Evolutionary conservation across 2,797 vertebrate genomes (phyloP), one percentile per base, ranked within the genome.

Genomic region (Pipistrellus pygmaeus): DNA sequence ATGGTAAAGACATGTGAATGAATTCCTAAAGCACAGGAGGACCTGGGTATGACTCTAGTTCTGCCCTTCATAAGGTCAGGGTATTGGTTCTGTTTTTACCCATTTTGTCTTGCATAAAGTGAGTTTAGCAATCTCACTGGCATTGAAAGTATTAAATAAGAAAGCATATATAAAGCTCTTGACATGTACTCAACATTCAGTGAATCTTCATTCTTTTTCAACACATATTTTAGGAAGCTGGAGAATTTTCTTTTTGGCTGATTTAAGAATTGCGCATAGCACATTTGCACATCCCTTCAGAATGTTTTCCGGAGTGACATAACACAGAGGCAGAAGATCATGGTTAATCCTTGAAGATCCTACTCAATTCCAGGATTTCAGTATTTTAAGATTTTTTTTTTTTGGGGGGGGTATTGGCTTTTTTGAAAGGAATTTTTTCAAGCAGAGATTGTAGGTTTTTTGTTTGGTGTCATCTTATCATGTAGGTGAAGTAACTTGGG

Each of bases 91-190:
- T 68, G 17, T 60, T 93, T 89, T 89, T 48, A 27, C 80, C 14
- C 64, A 32, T 27, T 93, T 86, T 89, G 62, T 90, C 72, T 82
- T 73, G 66, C 46, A 93, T 86, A 68, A 93, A 85, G 55, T 62
- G 41, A 75, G 44, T 83, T 90, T 72, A 85, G 69, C 68, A 64
- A 92, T 82, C 48, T 48, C 21, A 27, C 69, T 60, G 57, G 27
- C n/a, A n/a, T 77, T 64, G 72, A 60, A 87, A 68, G 32, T 55
- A 60, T 84, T 73, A 89, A 86, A 48, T 64, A 77, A 83, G 75
- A 77, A 68, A 69, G 66, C 27, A 10, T 35, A 14, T n/a, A 20
- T 32, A 41, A 62, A 32, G 68, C 15, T n/a, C 30, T 66, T 62
- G 89, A 25, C 46, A 46, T 53, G 53, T 27, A 57, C 23, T 57